Base-by-base conservation (phyloP, 1,140 invertebrate genomes). In the Pollicipes pollicipes region DNA sequence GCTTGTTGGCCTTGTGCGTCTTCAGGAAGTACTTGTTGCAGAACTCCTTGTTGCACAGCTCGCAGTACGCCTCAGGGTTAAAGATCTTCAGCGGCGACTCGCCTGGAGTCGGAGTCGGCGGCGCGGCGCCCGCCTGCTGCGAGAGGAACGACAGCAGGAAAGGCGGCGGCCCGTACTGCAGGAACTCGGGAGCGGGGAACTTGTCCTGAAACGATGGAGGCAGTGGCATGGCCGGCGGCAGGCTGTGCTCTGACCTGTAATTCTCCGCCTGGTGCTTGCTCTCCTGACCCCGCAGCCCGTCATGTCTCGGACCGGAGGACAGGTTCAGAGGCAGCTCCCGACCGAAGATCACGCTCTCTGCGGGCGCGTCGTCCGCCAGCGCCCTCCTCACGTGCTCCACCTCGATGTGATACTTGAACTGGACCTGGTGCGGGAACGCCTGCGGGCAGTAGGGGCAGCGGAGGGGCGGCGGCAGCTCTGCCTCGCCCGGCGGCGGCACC, bases 11-110 rank as follows among this genome's bases (percentile, higher is more conserved):
- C 78, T 93, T 93, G 82, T 96, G 93, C 31, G 95, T 98, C 81
- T 98, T 97, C 4, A 99, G 83, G 79, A 99, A 99, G 81, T 99
- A 99, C 80, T 99, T 99, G 83, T 99, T 99, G 83, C 97, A 98
- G 78, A 97, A 95, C 80, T 98, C 95, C 80, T 99, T 99, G 81
- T 98, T 97, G 83, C 97, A 99, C 64, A 94, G 83, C 76, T 93
- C 90, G 79, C 95, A 86, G 78, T 95, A 98, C 6, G 95, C 94
- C 81, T 96, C 95, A 30, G 87, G 89, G 79, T 98, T 96, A 77
- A 96, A 95, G 74, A 96, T 95, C 68, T 75, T 73, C 35, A 73
- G 74, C 70, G 76, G 75, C 45, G 74, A 74, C 66, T 75, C 72
- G 71, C 69, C 66, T 45, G 27, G 67, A 24, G 35, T 70, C 66